phyloP scores from a whole-genome alignment of 2,113 vertebrate species.

The Recurvirostra avosetta region DNA sequence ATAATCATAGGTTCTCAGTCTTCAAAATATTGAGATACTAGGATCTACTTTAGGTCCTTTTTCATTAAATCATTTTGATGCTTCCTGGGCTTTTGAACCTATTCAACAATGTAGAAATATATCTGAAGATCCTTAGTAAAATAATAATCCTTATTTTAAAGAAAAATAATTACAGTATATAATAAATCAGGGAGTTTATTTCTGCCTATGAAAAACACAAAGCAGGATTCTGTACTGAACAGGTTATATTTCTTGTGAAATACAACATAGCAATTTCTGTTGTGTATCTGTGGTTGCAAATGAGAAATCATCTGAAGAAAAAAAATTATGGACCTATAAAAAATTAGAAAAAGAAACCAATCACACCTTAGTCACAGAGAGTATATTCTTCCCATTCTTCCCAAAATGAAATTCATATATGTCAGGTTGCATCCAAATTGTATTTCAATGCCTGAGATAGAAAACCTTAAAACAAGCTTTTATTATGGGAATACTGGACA shows the following conservation, averaged over 20 bases:
- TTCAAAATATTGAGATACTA: background rate
- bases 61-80: background rate
- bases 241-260: background rate
- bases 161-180: background rate
- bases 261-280: background rate
- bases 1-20: accelerated
- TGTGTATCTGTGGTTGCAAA: background rate
- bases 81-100: background rate
- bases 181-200: background rate
- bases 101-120: background rate
- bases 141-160: background rate
- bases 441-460: background rate
- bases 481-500: background rate
- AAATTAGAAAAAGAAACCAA: background rate
- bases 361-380: background rate
- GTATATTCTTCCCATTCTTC: background rate
- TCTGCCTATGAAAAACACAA: background rate
- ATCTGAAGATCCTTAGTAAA: background rate
- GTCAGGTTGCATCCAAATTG: background rate
- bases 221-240: background rate
- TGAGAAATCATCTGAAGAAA: background rate
- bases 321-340: background rate
- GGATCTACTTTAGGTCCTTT: background rate
- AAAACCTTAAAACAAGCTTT: background rate
- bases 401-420: background rate